A percentile compares a stretch with the other conserved stretches of the same genome.
Evolutionary conservation across 2,113 vertebrate genomes (phyloP).

Genomic region (Sprattus sprattus): DNA sequence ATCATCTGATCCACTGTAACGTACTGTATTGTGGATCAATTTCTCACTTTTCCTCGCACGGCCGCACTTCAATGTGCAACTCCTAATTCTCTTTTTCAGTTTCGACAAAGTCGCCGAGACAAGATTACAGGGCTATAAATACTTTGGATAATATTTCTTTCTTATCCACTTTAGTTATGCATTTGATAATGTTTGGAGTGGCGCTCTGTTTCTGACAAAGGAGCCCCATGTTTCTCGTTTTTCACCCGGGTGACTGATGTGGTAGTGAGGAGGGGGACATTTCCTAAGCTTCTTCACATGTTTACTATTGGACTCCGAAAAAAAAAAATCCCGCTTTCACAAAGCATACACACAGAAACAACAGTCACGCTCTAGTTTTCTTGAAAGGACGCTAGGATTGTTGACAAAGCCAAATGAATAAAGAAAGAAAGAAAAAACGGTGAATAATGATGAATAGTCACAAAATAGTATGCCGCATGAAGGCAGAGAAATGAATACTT

Average conservation of each 20-base stretch:
- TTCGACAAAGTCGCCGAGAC: slow-evolving; percentile 52
- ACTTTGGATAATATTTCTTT: slow-evolving; percentile 57
- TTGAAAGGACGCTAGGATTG: slow-evolving; percentile 55
- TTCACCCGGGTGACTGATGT: slow-evolving; percentile 43
- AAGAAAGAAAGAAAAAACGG: slow-evolving; percentile 49
- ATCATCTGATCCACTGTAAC: slow-evolving; percentile 52
- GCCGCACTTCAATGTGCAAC: slow-evolving; percentile 50
- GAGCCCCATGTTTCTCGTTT: slow-evolving; percentile 38
- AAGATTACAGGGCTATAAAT: slow-evolving; percentile 68
- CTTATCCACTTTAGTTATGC: slow-evolving; percentile 50
- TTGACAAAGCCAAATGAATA: slow-evolving; percentile 47
- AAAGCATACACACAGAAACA: slow-evolving; percentile 45
- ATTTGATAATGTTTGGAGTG: slow-evolving; percentile 43
- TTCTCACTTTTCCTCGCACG: slow-evolving; percentile 55
- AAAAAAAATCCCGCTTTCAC: slow-evolving; percentile 43
- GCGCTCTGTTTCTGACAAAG: slow-evolving; percentile 44
- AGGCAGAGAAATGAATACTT: slow-evolving; percentile 6
- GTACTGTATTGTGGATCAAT: slow-evolving; percentile 56
- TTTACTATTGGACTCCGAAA: slow-evolving; percentile 36
- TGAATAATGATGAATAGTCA: slow-evolving; percentile 49
- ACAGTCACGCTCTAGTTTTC: slow-evolving; percentile 65
- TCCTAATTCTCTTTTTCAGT: slow-evolving; percentile 45
- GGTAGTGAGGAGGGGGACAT: slow-evolving; percentile 45
- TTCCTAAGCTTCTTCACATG: slow-evolving; percentile 55
- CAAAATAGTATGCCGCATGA: slow-evolving; percentile 48